These are phyloP conservation scores for Pseudorectes ferrugineus DNA, from an alignment of 2,113 vertebrate species.

Conservation along the genomic window DNA sequence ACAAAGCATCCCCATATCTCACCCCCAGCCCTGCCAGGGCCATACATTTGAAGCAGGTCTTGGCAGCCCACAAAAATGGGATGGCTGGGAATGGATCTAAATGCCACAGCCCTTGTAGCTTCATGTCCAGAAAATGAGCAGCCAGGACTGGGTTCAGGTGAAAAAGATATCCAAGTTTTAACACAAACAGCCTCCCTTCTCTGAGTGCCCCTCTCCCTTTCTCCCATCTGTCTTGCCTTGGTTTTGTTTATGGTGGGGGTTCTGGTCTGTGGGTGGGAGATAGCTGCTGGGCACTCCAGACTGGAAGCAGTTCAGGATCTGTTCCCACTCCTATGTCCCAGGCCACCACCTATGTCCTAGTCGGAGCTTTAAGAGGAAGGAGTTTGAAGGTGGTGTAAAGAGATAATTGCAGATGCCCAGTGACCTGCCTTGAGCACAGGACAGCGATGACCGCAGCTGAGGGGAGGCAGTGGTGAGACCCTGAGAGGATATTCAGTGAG, in stretches of 20 bases:
- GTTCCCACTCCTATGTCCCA: not conserved
- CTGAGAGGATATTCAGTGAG: not conserved
- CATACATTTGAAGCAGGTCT: rapidly evolving
- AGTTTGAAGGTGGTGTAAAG: not conserved
- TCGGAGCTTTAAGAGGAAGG: not conserved
- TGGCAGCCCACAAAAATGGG: not conserved
- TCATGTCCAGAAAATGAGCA: not conserved
- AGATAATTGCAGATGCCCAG: not conserved
- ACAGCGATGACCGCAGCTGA: rapidly evolving
- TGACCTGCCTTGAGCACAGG: not conserved
- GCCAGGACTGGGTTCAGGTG: not conserved
- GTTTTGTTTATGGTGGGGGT: not conserved
- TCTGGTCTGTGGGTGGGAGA: not conserved
- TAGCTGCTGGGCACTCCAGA: not conserved
- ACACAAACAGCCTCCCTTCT: not conserved
- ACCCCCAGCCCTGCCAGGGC: not conserved
- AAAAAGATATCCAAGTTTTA: not conserved
- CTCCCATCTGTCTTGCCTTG: not conserved
- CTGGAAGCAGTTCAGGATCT: not conserved
- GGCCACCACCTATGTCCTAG: not conserved
- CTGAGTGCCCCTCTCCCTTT: not conserved
- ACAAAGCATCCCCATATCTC: not conserved
- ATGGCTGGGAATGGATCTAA: not conserved
- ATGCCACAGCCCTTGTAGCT: not conserved
- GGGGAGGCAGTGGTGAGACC: not conserved